phyloP scores from a whole-genome alignment of 2,888 invertebrate genomes.

The Fragum fragum region DNA sequence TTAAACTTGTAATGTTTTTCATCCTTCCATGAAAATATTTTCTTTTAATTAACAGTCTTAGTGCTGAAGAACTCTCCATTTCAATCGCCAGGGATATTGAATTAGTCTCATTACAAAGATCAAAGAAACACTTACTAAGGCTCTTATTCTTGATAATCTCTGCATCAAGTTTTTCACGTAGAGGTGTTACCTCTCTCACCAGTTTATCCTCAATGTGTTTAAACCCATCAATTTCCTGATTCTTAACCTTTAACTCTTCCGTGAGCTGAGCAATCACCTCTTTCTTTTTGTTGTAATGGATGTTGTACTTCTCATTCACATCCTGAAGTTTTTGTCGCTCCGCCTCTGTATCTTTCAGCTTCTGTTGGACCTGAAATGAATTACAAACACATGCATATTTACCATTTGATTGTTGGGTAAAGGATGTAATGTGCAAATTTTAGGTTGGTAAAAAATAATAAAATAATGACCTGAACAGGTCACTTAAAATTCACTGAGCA shows the following conservation, averaged over 20 bases:
- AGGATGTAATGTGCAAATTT: too few species aligned
- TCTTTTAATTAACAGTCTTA: too few species aligned
- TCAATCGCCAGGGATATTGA: too few species aligned
- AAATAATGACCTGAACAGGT: too few species aligned
- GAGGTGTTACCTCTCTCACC: slow-evolving; percentile 49
- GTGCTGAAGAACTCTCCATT: too few species aligned
- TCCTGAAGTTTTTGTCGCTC: slow-evolving; percentile 59
- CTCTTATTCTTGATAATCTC: slow-evolving; percentile 67
- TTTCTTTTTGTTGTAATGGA: slow-evolving; percentile 73
- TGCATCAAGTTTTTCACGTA: slow-evolving; percentile 60
- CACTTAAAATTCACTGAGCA: too few species aligned
- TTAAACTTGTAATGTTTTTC: too few species aligned
- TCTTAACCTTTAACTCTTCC: slow-evolving; percentile 43
- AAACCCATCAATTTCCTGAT: slow-evolving; percentile 47
- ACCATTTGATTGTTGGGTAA: too few species aligned
- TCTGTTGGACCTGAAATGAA: slow-evolving; percentile 55
- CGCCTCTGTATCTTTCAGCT: slow-evolving; percentile 52
- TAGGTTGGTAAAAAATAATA: too few species aligned
- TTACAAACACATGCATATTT: too few species aligned
- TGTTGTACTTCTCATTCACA: slow-evolving; percentile 64
- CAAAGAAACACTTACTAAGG: slow-evolving; percentile 67
- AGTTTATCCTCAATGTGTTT: slow-evolving; percentile 59
- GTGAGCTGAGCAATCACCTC: slow-evolving; percentile 66
- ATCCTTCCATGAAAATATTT: too few species aligned
- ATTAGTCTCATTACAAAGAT: too few species aligned